Evolutionary conservation across 2,113 vertebrate genomes (phyloP), one percentile per base, ranked within the genome.

Genomic region (Ameiurus melas): DNA sequence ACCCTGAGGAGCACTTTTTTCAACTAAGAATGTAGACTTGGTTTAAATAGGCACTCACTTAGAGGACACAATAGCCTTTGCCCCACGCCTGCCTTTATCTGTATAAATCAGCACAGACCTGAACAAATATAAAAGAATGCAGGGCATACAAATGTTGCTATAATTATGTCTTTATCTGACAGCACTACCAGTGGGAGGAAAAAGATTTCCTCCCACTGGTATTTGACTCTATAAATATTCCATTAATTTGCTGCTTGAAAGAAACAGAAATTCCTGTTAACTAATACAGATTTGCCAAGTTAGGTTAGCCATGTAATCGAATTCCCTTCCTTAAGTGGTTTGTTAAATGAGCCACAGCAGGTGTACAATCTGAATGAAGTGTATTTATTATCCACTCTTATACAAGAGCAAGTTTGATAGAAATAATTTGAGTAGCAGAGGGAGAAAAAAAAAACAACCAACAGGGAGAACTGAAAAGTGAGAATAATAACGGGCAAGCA

Each of bases 41-140:
- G 60, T 66, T 58, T 8, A 64, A 81, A 64, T 83, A 83, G 19
- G 14, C 60, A 64, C 60, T 64, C 20, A 43, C 19, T 64, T 43
- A 9, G 14, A 84, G 36, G 36, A 66, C 83, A 68, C 83, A 53
- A 68, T 53, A 68, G 27, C 58, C 62, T 84, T 16, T 51, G 62
- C 4, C 27, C 39, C 39, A 22, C 27, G 68, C 60, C 62, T 4
- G 43, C 39, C 5, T 87, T 66, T 71, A 83, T 84, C 83, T 51
- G 68, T 43, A 87, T 51, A 78, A 68, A 84, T 66, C 73, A 82
- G 66, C 25, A 27, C 6, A 62, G 85, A 84, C 85, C 36, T 51
- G 80, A 88, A 90, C 90, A 90, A 90, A 89, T 62, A 73, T 71
- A 89, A 70, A 86, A 71, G 89, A 22, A 78, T 27, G 33, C 58